Percentiles rank a stretch among this genome's conserved stretches.
These are phyloP conservation scores for Platycheirus albimanus DNA, from an alignment of 2,888 invertebrate genomes.

Conservation along the genomic window DNA sequence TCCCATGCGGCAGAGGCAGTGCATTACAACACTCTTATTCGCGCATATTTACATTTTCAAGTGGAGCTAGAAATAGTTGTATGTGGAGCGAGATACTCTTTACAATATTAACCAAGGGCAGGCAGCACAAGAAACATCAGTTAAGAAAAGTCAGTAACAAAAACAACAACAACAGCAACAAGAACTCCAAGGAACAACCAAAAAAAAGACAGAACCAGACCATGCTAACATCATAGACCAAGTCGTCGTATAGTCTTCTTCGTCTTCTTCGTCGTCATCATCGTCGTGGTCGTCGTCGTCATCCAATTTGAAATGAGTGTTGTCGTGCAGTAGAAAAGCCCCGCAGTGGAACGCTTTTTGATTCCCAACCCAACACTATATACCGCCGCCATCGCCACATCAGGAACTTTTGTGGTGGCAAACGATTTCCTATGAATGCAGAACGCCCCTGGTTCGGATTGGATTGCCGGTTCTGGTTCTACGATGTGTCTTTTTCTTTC, in stretches of 20 bases:
- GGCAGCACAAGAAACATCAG: slow-evolving; percentile 65
- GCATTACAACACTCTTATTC: slow-evolving; percentile 62
- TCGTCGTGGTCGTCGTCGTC: slow-evolving; percentile 40
- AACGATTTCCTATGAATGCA: slow-evolving; percentile 72
- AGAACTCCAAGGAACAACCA: background rate
- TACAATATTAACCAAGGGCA: slow-evolving; percentile 69
- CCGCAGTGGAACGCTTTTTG: slow-evolving; percentile 70
- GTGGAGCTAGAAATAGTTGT: slow-evolving; percentile 64
- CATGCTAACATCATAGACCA: slow-evolving; percentile 33
- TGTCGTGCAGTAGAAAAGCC: slow-evolving; percentile 69
- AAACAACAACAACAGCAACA: slow-evolving; percentile 23
- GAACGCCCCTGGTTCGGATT: slow-evolving; percentile 70
- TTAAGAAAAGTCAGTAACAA: slow-evolving; percentile 34
- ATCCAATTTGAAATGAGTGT: slow-evolving; percentile 71
- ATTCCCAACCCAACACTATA: slow-evolving; percentile 40
- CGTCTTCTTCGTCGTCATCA: background rate
- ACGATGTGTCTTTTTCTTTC: slow-evolving; percentile 16
- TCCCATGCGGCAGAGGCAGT: slow-evolving; percentile 36
- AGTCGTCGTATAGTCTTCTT: background rate
- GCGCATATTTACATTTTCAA: slow-evolving; percentile 72
- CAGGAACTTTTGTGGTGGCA: slow-evolving; percentile 73
- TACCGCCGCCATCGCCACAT: slow-evolving; percentile 39
- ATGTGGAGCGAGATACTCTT: slow-evolving; percentile 37
- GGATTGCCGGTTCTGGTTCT: slow-evolving; percentile 61
- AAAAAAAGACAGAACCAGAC: slow-evolving; percentile 16